Evolutionary conservation across 2,888 invertebrate species (phyloP).

Genomic region (Zhuqinia jingwanae): DNA sequence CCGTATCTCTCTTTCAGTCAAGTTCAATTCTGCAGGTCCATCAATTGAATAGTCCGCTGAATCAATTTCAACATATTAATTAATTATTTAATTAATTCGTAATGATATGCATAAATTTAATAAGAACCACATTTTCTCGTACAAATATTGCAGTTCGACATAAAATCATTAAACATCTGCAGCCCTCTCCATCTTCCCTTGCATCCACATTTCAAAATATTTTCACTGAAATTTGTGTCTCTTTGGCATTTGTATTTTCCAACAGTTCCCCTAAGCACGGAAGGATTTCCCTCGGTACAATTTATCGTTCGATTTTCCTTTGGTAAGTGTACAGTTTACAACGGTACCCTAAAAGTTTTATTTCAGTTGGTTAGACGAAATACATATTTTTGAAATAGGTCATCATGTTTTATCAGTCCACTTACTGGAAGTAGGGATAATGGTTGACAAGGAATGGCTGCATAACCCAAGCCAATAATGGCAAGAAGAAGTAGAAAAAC

Average conservation of each 20-base stretch:
- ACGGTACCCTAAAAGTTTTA: constrained; percentile 61
- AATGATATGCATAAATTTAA: too few relatives aligned
- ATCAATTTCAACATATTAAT: too few relatives aligned
- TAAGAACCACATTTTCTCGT: background rate
- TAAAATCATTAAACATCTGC: constrained; percentile 64
- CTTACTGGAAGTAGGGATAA: constrained; percentile 55
- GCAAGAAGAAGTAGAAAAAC: background rate
- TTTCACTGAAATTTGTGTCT: constrained; percentile 47
- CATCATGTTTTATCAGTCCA: background rate
- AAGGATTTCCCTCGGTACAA: constrained; percentile 28
- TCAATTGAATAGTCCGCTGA: constrained; percentile 62
- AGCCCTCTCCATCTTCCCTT: constrained; percentile 72
- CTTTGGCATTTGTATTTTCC: constrained; percentile 71
- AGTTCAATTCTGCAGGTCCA: constrained; percentile 67
- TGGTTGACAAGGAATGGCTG: constrained; percentile 53
- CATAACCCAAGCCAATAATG: constrained; percentile 6
- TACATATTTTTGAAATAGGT: background rate
- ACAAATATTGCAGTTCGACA: constrained; percentile 61
- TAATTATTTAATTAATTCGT: background rate
- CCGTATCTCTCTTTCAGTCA: constrained; percentile 44
- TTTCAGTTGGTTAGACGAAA: background rate
- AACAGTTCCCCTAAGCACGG: constrained; percentile 61
- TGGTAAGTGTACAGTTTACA: constrained; percentile 61
- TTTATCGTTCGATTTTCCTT: constrained; percentile 50
- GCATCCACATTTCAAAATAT: constrained; percentile 65